Conservation (phyloP, 2,888 invertebrate genomes). For the Dicroscelio sp. region DNA sequence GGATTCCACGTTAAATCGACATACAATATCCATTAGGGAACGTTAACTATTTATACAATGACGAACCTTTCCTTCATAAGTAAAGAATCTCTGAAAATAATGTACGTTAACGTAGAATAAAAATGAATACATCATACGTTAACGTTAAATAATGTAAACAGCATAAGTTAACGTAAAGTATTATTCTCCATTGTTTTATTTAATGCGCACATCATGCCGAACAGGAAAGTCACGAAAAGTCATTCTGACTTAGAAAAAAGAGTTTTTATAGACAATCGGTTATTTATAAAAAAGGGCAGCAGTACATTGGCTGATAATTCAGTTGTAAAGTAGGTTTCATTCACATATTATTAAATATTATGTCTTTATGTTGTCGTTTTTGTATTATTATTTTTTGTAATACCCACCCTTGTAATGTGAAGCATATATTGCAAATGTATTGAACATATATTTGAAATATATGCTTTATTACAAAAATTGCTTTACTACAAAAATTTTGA, state of each 20-base stretch:
- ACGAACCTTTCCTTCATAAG: too few relatives aligned
- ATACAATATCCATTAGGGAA: too few relatives aligned
- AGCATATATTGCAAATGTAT: too few relatives aligned
- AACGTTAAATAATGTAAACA: neutral
- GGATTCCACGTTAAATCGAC: too few relatives aligned
- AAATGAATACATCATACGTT: neutral
- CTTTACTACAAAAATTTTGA: too few relatives aligned
- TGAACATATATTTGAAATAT: too few relatives aligned
- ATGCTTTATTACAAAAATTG: too few relatives aligned
- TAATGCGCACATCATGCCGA: neutral
- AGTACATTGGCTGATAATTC: neutral
- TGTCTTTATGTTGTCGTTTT: too few relatives aligned
- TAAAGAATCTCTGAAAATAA: too few relatives aligned
- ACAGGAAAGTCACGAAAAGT: neutral
- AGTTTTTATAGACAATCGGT: neutral
- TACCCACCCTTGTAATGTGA: too few relatives aligned
- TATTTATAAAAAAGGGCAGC: slow-evolving; percentile 3
- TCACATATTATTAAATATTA: neutral
- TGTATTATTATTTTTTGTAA: too few relatives aligned
- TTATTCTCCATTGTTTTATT: neutral
- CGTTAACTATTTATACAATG: too few relatives aligned
- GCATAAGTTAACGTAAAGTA: neutral
- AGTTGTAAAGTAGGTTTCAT: neutral
- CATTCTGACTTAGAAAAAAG: slow-evolving; percentile 9
- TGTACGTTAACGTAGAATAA: neutral